Evolutionary conservation across 2,113 vertebrate species (phyloP).

Genomic region (Orthonyx spaldingii): DNA sequence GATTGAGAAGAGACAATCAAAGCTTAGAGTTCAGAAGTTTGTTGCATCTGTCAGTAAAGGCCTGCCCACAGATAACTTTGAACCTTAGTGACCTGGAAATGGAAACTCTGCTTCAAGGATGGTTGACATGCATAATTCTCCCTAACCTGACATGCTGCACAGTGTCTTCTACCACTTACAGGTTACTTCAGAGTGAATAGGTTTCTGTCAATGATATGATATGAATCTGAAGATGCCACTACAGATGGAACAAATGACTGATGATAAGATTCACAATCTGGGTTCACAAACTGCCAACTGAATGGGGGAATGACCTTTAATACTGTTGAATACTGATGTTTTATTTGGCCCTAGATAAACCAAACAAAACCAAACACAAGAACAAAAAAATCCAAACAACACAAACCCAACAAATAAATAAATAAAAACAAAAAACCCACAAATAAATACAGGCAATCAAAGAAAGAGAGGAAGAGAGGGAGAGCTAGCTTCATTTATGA

Average conservation of each 20-base stretch:
- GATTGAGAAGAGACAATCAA: neutral
- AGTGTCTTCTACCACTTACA: neutral
- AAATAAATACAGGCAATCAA: neutral
- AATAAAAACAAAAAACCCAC: neutral
- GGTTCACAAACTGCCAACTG: neutral
- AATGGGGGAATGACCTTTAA: neutral
- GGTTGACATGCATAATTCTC: neutral
- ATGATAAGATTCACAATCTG: neutral
- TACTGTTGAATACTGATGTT: neutral
- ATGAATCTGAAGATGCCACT: neutral
- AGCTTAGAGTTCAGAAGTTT: neutral
- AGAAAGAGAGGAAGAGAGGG: neutral
- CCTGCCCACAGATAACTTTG: neutral
- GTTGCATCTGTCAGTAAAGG: neutral
- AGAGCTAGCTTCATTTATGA: neutral
- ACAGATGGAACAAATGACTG: neutral
- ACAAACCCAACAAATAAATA: neutral
- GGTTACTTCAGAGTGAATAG: neutral
- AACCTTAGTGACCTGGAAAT: neutral
- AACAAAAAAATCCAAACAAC: neutral
- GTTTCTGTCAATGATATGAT: neutral
- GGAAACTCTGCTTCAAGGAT: neutral
- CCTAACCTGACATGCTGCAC: neutral
- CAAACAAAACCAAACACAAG: neutral
- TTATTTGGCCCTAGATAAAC: neutral